Percentiles rank a stretch among this genome's conserved stretches.
Evolutionary conservation across 2,888 invertebrate species (phyloP).

Genomic region (Danaus chrysippus): DNA sequence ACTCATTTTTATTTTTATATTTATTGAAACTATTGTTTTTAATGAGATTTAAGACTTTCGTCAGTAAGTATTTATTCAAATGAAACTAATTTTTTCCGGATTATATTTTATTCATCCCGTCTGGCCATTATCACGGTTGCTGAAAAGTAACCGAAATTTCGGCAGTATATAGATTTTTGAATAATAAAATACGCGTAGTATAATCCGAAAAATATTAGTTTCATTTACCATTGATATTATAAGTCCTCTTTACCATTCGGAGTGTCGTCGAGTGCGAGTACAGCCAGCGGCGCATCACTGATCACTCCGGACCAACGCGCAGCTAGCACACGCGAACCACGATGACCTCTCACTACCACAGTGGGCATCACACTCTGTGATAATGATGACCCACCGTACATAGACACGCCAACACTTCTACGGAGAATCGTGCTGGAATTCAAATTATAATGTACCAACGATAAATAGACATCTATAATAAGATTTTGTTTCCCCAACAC

Average conservation of each 20-base stretch:
- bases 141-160: too few species aligned
- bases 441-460: background rate
- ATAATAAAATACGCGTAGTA: too few species aligned
- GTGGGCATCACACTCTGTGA: constrained; percentile 59
- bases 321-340: constrained; percentile 66
- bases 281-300: constrained; percentile 68
- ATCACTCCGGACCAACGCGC: constrained; percentile 74
- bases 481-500: too few species aligned
- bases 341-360: constrained; percentile 65
- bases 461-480: background rate
- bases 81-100: too few species aligned
- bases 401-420: constrained; percentile 69
- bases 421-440: constrained; percentile 57
- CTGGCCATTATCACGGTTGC: too few species aligned
- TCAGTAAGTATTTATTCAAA: too few species aligned
- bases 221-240: background rate
- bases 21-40: too few species aligned
- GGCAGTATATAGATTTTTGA: too few species aligned
- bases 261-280: constrained; percentile 65
- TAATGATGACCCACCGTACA: constrained; percentile 63
- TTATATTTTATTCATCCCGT: too few species aligned
- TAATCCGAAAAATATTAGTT: too few species aligned
- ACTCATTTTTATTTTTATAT: too few species aligned
- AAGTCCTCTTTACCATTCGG: constrained; percentile 56
- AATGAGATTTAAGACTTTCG: too few species aligned